These are phyloP conservation scores for Neodiprion fabricii DNA, from an alignment of 1,140 invertebrate species.

Conservation along the genomic window DNA sequence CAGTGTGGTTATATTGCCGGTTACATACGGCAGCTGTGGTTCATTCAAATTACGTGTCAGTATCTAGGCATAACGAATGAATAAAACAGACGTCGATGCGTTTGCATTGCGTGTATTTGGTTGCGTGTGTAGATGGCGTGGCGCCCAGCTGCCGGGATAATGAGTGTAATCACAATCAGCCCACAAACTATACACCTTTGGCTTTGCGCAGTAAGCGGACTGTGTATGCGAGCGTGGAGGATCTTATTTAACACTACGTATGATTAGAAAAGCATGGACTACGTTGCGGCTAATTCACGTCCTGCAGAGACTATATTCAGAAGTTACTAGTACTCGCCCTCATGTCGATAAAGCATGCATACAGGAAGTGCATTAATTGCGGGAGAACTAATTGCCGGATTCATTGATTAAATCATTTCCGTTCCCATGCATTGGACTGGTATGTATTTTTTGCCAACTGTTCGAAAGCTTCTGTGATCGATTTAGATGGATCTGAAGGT, in stretches of 20 bases:
- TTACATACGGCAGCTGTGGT: conserved; percentile 28
- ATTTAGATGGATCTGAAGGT: too few relatives aligned
- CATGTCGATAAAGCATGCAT: too few relatives aligned
- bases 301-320: not conserved
- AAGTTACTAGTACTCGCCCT: too few relatives aligned
- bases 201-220: not conserved
- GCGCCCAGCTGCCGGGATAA: not conserved
- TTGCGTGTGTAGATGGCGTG: conserved; percentile 1
- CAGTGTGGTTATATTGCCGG: conserved; percentile 27
- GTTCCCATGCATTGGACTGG: too few relatives aligned
- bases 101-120: conserved; percentile 4
- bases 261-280: conserved; percentile 2
- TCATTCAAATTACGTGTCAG: conserved; percentile 26
- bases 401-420: too few relatives aligned
- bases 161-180: conserved; percentile 7
- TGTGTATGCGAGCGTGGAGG: conserved; percentile 20
- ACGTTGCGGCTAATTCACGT: not conserved
- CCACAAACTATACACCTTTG: not conserved
- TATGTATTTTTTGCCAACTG: too few relatives aligned
- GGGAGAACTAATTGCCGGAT: too few relatives aligned
- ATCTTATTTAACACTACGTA: not conserved
- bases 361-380: too few relatives aligned
- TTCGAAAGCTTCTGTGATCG: too few relatives aligned
- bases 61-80: not conserved
- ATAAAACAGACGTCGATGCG: not conserved